Evolutionary conservation across 37 sponge, comb jelly and placozoan genomes (phyloP).

Genomic region (Bolinopsis microptera): DNA sequence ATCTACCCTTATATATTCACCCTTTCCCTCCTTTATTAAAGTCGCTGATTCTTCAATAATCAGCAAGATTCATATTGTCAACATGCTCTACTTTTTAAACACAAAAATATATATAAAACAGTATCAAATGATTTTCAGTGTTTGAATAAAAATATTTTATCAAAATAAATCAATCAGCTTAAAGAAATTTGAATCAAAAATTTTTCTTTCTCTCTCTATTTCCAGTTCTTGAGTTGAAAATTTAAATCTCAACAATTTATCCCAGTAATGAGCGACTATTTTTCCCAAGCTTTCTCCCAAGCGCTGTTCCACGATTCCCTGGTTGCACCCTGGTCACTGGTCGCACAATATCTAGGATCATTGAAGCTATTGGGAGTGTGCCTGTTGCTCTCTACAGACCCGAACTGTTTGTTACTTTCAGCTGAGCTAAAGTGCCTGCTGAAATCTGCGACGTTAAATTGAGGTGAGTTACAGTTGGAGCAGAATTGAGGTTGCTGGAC

Average conservation of each 20-base stretch:
- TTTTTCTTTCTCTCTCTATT: too few species aligned
- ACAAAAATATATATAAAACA: not conserved
- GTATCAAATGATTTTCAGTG: not conserved
- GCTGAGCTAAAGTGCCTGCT: not conserved
- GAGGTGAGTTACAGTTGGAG: slow-evolving; percentile 21
- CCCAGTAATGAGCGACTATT: too few species aligned
- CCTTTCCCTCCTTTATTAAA: too few species aligned
- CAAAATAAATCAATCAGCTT: not conserved
- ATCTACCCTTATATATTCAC: not conserved
- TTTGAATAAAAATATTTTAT: not conserved
- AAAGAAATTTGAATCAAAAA: not conserved
- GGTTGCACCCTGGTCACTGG: not conserved
- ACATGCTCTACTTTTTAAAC: not conserved
- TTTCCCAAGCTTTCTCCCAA: slow-evolving; percentile 59
- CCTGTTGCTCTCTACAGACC: not conserved
- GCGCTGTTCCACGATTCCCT: not conserved
- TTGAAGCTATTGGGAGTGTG: not conserved
- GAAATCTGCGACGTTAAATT: not conserved
- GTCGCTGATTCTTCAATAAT: too few species aligned
- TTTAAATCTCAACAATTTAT: too few species aligned
- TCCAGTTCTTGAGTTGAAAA: too few species aligned
- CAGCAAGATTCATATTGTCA: not conserved
- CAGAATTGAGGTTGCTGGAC: not conserved
- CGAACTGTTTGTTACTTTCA: not conserved
- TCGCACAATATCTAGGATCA: not conserved